phyloP scores from a whole-genome alignment of 2,113 vertebrate genomes.

The Alligator mississippiensis region DNA sequence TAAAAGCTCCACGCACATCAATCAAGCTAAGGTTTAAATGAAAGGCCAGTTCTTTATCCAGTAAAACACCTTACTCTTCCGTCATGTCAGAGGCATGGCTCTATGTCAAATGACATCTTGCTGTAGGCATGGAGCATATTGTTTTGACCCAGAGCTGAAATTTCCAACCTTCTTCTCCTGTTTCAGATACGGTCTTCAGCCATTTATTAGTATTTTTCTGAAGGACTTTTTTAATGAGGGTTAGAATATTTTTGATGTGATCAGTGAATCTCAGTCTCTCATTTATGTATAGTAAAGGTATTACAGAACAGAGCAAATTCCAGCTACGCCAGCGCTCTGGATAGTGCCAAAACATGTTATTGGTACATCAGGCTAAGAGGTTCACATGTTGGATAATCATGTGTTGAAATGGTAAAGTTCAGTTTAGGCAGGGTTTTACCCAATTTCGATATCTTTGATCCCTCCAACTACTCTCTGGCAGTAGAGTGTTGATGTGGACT shows the following conservation, averaged over 20 bases:
- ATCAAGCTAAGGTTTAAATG: not conserved
- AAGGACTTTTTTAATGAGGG: not conserved
- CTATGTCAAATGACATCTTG: not conserved
- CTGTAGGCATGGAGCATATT: not conserved
- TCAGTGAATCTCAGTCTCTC: not conserved
- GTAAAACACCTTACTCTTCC: not conserved
- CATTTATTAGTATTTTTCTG: slow-evolving; percentile 29
- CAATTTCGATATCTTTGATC: not conserved
- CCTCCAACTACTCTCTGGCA: not conserved
- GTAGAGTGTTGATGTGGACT: not conserved
- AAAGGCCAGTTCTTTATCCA: not conserved
- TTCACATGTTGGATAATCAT: not conserved
- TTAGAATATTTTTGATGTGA: fast-evolving
- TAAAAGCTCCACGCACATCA: not conserved
- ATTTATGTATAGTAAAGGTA: not conserved
- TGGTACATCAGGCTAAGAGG: fast-evolving
- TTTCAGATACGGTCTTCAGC: slow-evolving; percentile 15
- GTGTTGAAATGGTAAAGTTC: not conserved
- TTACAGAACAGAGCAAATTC: not conserved
- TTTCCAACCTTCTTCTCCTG: slow-evolving; percentile 14
- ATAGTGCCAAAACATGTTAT: not conserved
- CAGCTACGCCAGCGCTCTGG: fast-evolving
- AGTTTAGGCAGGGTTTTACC: not conserved
- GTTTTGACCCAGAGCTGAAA: not conserved
- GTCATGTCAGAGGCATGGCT: not conserved